Base-by-base conservation (phyloP, 1,140 invertebrate species). In the Microplitis mediator region DNA sequence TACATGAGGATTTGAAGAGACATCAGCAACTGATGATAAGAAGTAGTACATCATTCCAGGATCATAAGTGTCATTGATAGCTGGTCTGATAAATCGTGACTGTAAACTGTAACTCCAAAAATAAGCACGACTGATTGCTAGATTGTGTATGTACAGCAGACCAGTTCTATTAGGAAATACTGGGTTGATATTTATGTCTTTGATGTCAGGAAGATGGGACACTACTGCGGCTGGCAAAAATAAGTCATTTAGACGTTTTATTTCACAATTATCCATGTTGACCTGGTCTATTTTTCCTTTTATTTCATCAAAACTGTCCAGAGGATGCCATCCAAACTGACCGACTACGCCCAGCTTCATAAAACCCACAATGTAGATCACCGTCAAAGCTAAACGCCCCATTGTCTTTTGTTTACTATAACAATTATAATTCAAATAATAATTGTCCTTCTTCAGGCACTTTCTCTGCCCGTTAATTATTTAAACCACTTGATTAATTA, bases 41-140 rank as follows among this genome's bases (percentile, higher is more conserved):
- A 98, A 98, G 80, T 98, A 98, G 82, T 99, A 99, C 95, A 98
- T 97, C 92, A 99, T 95, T 68, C 97, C 97, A 0, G 97, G 97
- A 88, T 98, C 97, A 75, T 97, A 95, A 0, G 95, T 95, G 79
- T 97, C 95, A 82, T 96, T 95, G 16, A 95, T 95, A 13, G 94
- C 94, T 1, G 95, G 95, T 54, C 95, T 87, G 75, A 96, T 96
- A 76, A 96, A 97, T 74, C 94, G 88, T 1, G 95, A 94, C 84
- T 99, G 97, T 0, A 98, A 89, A 58, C 98, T 97, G 77, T 97
- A 97, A 84, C 95, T 97, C 93, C 95, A 98, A 84, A 96, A 99
- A 84, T 98, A 98, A 0, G 96, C 95, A 76, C 97, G 88, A 82
- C 93, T 97, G 78, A 98, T 87, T 13, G 97, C 98, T 91, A 98